Conservation (phyloP, 2,888 invertebrate genomes). For the Encarsia formosa region DNA sequence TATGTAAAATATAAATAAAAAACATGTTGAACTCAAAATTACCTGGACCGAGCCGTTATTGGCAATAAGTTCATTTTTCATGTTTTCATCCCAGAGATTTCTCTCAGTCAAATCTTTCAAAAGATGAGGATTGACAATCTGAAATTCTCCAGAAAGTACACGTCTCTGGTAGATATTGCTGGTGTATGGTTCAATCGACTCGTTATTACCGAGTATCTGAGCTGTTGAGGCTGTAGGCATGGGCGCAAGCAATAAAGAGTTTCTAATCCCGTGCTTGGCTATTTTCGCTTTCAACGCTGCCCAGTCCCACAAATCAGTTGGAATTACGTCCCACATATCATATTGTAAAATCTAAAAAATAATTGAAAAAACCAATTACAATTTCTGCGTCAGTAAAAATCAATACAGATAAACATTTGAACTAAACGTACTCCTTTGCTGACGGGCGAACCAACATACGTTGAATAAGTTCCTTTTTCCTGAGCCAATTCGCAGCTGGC, state of each 20-base stretch:
- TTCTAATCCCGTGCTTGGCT: slow-evolving; percentile 82
- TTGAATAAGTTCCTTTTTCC: slow-evolving; percentile 79
- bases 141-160: slow-evolving; percentile 93
- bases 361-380: too few relatives aligned
- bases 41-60: slow-evolving; percentile 58
- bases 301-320: slow-evolving; percentile 91
- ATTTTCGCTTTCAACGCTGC: slow-evolving; percentile 74
- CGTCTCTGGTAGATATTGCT: slow-evolving; percentile 93
- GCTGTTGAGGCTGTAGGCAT: slow-evolving; percentile 99
- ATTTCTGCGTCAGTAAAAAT: too few relatives aligned
- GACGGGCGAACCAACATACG: slow-evolving; percentile 87
- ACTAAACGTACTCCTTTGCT: slow-evolving; percentile 79
- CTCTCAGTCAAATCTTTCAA: slow-evolving; percentile 87
- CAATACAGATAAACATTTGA: too few relatives aligned
- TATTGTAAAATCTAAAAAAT: slow-evolving; percentile 75
- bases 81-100: slow-evolving; percentile 89
- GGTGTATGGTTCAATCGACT: slow-evolving; percentile 96
- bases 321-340: slow-evolving; percentile 94
- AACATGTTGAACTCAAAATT: too few relatives aligned
- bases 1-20: too few relatives aligned
- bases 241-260: slow-evolving; percentile 89
- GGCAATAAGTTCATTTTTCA: slow-evolving; percentile 91
- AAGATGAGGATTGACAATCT: slow-evolving; percentile 94
- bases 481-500: slow-evolving; percentile 92
- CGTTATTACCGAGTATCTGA: slow-evolving; percentile 98